These are phyloP conservation scores for Podargus strigoides DNA, from an alignment of 2,797 vertebrate genomes.

Conservation along the genomic window DNA sequence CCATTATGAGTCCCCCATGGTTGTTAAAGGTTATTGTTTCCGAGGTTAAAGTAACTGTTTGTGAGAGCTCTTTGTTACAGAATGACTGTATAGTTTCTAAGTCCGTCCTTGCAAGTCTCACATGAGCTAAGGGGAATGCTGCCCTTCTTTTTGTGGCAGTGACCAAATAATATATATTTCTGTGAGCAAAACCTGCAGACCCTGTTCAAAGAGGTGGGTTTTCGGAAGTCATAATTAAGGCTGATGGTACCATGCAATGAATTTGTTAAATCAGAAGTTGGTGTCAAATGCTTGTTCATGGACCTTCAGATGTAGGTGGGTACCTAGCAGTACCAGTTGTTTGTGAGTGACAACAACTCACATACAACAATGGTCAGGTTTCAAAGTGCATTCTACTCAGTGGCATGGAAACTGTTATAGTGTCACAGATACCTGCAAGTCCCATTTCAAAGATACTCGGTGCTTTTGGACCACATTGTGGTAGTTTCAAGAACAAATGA, in stretches of 20 bases:
- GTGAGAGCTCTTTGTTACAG: constrained; percentile 13
- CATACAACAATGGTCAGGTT: background rate
- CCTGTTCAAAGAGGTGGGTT: background rate
- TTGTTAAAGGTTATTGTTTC: constrained; percentile 44
- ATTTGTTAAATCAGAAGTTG: background rate
- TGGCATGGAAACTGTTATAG: background rate
- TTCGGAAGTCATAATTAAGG: background rate
- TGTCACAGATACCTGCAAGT: background rate
- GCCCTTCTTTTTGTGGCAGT: background rate
- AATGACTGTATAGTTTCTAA: background rate
- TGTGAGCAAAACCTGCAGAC: background rate
- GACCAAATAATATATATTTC: background rate
- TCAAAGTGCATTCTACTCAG: background rate
- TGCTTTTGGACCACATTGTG: background rate
- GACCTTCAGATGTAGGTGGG: background rate
- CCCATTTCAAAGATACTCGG: background rate
- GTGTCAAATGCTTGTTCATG: background rate
- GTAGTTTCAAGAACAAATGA: background rate
- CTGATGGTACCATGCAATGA: background rate
- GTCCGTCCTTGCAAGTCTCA: background rate
- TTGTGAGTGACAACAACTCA: background rate
- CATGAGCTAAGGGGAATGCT: background rate
- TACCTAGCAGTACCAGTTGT: background rate
- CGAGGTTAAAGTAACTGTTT: constrained; percentile 14
- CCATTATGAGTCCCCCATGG: background rate